phyloP scores from a whole-genome alignment of 2,797 vertebrate genomes.

The Iguana delicatissima region DNA sequence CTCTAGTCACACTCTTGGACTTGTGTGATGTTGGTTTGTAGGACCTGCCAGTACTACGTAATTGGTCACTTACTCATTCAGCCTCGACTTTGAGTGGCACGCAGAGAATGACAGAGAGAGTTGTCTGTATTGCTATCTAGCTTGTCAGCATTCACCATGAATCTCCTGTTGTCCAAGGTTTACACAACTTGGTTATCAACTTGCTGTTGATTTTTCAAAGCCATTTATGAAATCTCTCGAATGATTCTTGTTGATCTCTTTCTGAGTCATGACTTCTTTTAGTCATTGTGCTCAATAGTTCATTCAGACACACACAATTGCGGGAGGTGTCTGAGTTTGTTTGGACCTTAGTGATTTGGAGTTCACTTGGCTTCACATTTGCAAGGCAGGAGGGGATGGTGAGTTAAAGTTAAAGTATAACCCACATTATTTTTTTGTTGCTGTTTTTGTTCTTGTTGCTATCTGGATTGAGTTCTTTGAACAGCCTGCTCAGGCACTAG shows the following conservation, averaged over 20 bases:
- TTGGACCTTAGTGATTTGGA: constrained; percentile 40
- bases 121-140: not conserved
- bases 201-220: constrained; percentile 12
- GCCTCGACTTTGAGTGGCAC: not conserved
- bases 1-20: not conserved
- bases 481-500: constrained; percentile 1
- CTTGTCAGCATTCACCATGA: constrained; percentile 37
- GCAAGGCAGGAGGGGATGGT: not conserved
- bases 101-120: not conserved
- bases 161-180: constrained; percentile 37
- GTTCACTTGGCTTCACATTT: not conserved
- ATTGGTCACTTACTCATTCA: not conserved
- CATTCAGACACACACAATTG: constrained; percentile 36
- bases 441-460: not conserved
- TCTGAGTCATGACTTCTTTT: constrained; percentile 57
- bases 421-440: not conserved
- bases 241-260: not conserved
- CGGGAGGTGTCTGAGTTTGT: not conserved
- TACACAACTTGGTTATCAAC: constrained; percentile 32
- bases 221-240: constrained; percentile 33
- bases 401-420: not conserved
- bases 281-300: constrained; percentile 33
- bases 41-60: not conserved
- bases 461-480: not conserved
- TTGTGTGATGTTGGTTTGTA: not conserved